These are phyloP conservation scores for Hedychridium roseum DNA, from an alignment of 2,888 invertebrate genomes.

Conservation along the genomic window DNA sequence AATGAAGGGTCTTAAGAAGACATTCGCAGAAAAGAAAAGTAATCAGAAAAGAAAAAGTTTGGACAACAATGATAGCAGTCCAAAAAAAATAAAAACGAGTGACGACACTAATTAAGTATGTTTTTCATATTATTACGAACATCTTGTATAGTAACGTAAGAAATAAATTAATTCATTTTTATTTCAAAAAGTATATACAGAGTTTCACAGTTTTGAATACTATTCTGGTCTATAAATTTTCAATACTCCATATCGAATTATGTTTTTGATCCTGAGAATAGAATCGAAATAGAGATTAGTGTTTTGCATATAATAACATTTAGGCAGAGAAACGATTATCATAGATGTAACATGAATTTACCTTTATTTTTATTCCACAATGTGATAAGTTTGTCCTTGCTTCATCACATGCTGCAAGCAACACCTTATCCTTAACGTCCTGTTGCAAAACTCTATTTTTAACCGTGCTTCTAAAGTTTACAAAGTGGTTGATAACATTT, in stretches of 20 bases:
- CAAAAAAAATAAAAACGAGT: constrained; percentile 33
- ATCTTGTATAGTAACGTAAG: constrained; percentile 3
- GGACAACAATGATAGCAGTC: constrained; percentile 30
- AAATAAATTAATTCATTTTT: constrained; percentile 4
- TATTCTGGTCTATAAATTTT: constrained; percentile 12
- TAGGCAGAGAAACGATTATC: neutral
- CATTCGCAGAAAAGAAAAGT: constrained; percentile 73
- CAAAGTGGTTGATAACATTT: constrained; percentile 70
- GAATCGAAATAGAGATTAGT: neutral
- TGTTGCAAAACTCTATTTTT: constrained; percentile 67
- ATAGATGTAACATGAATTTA: constrained; percentile 24
- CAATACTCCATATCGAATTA: constrained; percentile 41
- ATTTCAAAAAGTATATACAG: too few relatives aligned
- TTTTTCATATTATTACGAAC: constrained; percentile 6
- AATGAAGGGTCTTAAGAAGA: constrained; percentile 87
- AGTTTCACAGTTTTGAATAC: too few relatives aligned
- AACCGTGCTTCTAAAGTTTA: constrained; percentile 71
- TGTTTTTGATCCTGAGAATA: constrained; percentile 44
- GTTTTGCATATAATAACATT: constrained; percentile 2
- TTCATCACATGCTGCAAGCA: constrained; percentile 74
- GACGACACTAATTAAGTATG: constrained; percentile 21
- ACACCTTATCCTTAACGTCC: constrained; percentile 67
- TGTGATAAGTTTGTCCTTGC: constrained; percentile 71
- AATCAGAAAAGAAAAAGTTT: constrained; percentile 68
- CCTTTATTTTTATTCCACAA: constrained; percentile 75